Evolutionary conservation across 1,140 invertebrate species (phyloP).

Genomic region (Manduca sexta): DNA sequence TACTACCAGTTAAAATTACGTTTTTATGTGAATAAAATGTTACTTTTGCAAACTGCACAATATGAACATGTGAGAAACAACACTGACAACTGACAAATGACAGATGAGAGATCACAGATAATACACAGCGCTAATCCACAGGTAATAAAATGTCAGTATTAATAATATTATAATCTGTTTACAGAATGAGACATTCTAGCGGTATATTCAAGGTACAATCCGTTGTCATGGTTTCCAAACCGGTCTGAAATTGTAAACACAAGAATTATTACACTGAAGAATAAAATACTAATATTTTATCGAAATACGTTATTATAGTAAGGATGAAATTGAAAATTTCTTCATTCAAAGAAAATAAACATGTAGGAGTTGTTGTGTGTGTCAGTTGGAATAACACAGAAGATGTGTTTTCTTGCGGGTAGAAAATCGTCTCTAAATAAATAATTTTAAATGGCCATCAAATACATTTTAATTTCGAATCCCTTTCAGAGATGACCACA

Average conservation of each 20-base stretch:
- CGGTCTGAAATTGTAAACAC: neutral
- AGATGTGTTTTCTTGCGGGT: slow-evolving; percentile 93
- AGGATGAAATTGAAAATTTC: slow-evolving; percentile 89
- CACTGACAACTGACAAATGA: neutral
- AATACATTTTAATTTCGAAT: too few relatives aligned
- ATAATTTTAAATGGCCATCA: too few relatives aligned
- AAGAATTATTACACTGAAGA: too few relatives aligned
- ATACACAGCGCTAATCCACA: too few relatives aligned
- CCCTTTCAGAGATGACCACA: slow-evolving; percentile 88
- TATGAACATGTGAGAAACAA: slow-evolving; percentile 20
- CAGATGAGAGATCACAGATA: neutral
- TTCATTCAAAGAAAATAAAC: slow-evolving; percentile 79
- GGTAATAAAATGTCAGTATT: too few relatives aligned
- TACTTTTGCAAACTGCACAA: slow-evolving; percentile 1
- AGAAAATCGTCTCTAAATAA: too few relatives aligned
- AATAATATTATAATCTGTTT: too few relatives aligned
- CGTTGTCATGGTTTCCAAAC: slow-evolving; percentile 7
- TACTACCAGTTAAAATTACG: neutral
- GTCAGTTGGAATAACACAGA: slow-evolving; percentile 94
- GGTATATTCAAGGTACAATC: neutral
- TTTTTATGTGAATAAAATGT: neutral
- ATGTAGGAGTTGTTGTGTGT: slow-evolving; percentile 86
- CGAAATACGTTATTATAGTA: neutral
- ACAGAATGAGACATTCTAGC: too few relatives aligned
- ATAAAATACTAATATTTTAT: too few relatives aligned